These are phyloP conservation scores for Ariolimax columbianus DNA, from an alignment of 2,888 invertebrate species.

Conservation along the genomic window DNA sequence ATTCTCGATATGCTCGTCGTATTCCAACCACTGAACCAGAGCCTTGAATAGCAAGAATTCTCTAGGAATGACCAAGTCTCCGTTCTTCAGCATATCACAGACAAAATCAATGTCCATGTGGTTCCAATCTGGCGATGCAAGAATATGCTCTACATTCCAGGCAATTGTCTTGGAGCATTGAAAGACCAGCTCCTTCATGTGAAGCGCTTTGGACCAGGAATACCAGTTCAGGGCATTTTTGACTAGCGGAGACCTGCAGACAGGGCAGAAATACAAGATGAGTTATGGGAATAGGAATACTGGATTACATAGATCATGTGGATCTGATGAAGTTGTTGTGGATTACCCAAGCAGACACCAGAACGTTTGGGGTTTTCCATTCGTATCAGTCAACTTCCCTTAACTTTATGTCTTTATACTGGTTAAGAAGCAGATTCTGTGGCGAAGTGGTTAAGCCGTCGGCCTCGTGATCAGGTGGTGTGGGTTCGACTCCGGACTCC, in stretches of 20 bases:
- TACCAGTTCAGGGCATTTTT: slow-evolving; percentile 77
- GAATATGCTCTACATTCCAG: slow-evolving; percentile 76
- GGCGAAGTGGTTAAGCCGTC: too few relatives aligned
- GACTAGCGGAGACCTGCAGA: slow-evolving; percentile 71
- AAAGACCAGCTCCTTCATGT: slow-evolving; percentile 70
- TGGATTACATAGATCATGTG: too few relatives aligned
- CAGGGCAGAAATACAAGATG: not conserved
- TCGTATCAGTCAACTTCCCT: too few relatives aligned
- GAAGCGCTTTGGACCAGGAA: slow-evolving; percentile 78
- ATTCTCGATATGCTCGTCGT: slow-evolving; percentile 61
- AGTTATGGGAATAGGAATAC: too few relatives aligned
- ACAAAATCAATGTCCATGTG: slow-evolving; percentile 77
- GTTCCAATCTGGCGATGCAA: slow-evolving; percentile 73
- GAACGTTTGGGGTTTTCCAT: too few relatives aligned
- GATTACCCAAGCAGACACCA: too few relatives aligned
- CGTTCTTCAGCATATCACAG: slow-evolving; percentile 73
- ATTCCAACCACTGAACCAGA: slow-evolving; percentile 70
- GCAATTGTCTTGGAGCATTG: slow-evolving; percentile 78
- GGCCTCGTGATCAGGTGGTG: too few relatives aligned
- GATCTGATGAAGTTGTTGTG: too few relatives aligned
- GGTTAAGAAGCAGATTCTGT: too few relatives aligned
- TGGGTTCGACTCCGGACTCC: too few relatives aligned
- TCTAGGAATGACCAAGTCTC: slow-evolving; percentile 74
- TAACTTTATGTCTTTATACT: too few relatives aligned
- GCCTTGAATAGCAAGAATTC: slow-evolving; percentile 73